These are phyloP conservation scores for Zaprionus nigranus DNA, from an alignment of 1,140 invertebrate genomes.

Conservation along the genomic window DNA sequence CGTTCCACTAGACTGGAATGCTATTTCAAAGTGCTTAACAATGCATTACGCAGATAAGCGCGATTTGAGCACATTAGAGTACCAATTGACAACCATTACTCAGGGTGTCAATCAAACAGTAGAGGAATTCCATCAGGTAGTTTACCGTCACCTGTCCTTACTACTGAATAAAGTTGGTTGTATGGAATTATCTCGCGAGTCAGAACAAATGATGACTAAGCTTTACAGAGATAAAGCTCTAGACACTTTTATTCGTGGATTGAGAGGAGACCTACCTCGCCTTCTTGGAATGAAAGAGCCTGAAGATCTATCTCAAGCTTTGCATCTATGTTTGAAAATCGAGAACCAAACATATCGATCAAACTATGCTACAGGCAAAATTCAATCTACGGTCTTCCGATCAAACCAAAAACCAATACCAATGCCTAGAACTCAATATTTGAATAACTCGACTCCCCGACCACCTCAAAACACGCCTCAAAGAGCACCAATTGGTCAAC, in stretches of 20 bases:
- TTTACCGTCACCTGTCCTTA: conserved; percentile 8
- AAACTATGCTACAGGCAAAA: too few relatives aligned
- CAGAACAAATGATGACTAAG: conserved; percentile 20
- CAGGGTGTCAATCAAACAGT: conserved; percentile 8
- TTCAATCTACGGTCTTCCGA: too few relatives aligned
- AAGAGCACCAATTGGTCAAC: too few relatives aligned
- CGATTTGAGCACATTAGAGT: not conserved
- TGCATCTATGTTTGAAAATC: too few relatives aligned
- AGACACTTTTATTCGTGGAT: conserved; percentile 21
- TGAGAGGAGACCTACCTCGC: conserved; percentile 11
- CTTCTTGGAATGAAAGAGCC: conserved; percentile 23
- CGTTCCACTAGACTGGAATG: not conserved
- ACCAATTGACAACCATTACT: conserved; percentile 4
- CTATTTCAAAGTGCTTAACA: not conserved
- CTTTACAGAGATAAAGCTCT: conserved; percentile 29
- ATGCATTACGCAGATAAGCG: conserved; percentile 4
- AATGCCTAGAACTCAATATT: too few relatives aligned
- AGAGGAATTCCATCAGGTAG: not conserved
- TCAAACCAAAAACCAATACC: too few relatives aligned
- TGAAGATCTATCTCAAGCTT: too few relatives aligned
- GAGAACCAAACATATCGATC: too few relatives aligned
- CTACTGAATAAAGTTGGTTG: conserved; percentile 12
- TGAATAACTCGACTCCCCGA: too few relatives aligned
- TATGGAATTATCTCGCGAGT: conserved; percentile 10
- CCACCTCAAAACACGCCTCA: too few relatives aligned